These are phyloP conservation scores for Drosophila mercatorum DNA, from an alignment of 2,888 invertebrate genomes.

Conservation along the genomic window DNA sequence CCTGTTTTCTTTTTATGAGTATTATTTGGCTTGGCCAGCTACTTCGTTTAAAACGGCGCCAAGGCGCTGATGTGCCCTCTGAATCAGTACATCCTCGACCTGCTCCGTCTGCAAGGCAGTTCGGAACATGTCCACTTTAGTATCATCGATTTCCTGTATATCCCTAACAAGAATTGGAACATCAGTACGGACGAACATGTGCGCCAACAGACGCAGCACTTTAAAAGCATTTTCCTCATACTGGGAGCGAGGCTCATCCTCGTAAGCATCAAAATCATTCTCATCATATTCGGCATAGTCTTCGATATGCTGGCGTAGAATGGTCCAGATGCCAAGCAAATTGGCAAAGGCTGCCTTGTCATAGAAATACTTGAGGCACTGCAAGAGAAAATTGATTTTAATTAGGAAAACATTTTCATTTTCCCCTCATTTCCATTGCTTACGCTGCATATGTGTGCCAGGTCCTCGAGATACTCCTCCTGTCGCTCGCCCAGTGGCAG, in stretches of 20 bases:
- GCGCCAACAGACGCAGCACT: constrained; percentile 56
- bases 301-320: constrained; percentile 54
- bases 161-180: constrained; percentile 25
- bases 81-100: constrained; percentile 55
- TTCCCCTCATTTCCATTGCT: not conserved
- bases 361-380: constrained; percentile 82
- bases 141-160: constrained; percentile 44
- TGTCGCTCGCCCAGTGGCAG: constrained; percentile 80
- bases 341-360: constrained; percentile 77
- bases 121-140: constrained; percentile 44
- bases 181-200: constrained; percentile 47
- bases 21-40: constrained; percentile 65
- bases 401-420: not conserved
- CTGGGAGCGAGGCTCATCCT: constrained; percentile 68
- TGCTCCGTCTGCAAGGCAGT: constrained; percentile 49
- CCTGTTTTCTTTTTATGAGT: constrained; percentile 45
- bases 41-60: constrained; percentile 44
- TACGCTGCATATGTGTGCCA: constrained; percentile 81
- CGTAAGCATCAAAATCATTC: constrained; percentile 72
- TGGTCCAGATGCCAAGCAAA: constrained; percentile 79
- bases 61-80: constrained; percentile 55
- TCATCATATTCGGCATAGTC: constrained; percentile 43
- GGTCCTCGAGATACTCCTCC: constrained; percentile 82
- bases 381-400: constrained; percentile 15
- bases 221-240: constrained; percentile 61